These are phyloP conservation scores for Stomatorhinus walkeri DNA, from an alignment of 2,797 vertebrate genomes.

Conservation along the genomic window DNA sequence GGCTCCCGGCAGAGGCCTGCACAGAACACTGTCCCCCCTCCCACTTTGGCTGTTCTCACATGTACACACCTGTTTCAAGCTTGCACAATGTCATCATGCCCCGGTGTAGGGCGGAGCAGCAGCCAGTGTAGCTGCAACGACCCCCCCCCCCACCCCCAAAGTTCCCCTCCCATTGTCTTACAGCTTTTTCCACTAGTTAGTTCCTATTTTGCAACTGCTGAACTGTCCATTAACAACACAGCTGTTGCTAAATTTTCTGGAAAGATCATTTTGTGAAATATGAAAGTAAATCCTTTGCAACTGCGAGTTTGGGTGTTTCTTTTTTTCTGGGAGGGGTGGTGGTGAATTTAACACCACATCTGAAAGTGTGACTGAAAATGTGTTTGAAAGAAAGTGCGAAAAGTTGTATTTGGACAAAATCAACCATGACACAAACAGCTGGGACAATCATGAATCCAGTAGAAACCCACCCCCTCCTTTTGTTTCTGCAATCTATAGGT, in stretches of 20 bases:
- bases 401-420: background rate
- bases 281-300: background rate
- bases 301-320: background rate
- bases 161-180: background rate
- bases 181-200: background rate
- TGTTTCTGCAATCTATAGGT: background rate
- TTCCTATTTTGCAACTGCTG: background rate
- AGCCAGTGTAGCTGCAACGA: background rate
- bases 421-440: background rate
- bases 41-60: background rate
- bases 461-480: background rate
- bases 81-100: background rate
- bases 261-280: background rate
- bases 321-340: background rate
- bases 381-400: background rate
- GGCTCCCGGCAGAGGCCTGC: background rate
- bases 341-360: background rate
- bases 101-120: background rate
- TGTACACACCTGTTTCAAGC: background rate
- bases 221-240: background rate
- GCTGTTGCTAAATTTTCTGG: background rate
- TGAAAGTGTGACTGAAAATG: background rate
- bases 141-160: background rate
- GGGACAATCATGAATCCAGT: background rate
- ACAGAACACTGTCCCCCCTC: background rate